Base-by-base conservation (phyloP, 2,888 invertebrate species). In the Petrolisthes manimaculis region DNA sequence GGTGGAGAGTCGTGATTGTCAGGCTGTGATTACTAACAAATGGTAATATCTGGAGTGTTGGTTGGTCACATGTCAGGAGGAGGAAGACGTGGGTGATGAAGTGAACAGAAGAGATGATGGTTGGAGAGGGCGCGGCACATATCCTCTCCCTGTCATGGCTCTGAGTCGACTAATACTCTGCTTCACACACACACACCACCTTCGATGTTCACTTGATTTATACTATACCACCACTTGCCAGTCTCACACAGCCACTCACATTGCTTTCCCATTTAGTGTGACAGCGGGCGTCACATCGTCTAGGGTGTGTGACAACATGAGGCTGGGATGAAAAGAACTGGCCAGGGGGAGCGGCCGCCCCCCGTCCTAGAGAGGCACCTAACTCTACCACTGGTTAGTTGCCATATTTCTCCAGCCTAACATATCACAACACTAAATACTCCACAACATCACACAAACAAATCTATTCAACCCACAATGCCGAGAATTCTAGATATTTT, bases 281-380 rank as follows among this genome's bases (percentile, higher is more conserved):
- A 71, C n/a, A 12, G 5, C 71, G n/a, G 71, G 71, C 71, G 71
- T 81, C 81, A 81, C 67, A 67, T 81, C 8, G 81, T 67, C 67
- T 21, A 5, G 9, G 24, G 37, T 67, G 51, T 9, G 67, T 61
- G 81, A 67, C 18, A 24, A 81, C 67, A 5, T 54, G 18, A 56
- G 53, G 56, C 54, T 53, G 37, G 3, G 18, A 18, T 51, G 18
- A 75, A 37, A 56, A 75, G 37, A 53, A 83, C 83, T 54, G n/a
- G 67, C 71, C 83, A 53, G 71, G 54, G 83, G 83, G 83, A 83
- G 83, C 83, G 83, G 56, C 21, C 37, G 83, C 83, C 83, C 83
- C 83, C 83, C 75, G 54, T 24, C 24, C 53, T 74, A 54, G 83
- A n/a, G 83, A 24, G 74, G 83, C 80, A 12, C 71, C 54, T 51